A percentile compares a stretch with the other conserved stretches of the same genome.
Evolutionary conservation across 2,888 invertebrate genomes (phyloP).

Genomic region (Nomada flava): DNA sequence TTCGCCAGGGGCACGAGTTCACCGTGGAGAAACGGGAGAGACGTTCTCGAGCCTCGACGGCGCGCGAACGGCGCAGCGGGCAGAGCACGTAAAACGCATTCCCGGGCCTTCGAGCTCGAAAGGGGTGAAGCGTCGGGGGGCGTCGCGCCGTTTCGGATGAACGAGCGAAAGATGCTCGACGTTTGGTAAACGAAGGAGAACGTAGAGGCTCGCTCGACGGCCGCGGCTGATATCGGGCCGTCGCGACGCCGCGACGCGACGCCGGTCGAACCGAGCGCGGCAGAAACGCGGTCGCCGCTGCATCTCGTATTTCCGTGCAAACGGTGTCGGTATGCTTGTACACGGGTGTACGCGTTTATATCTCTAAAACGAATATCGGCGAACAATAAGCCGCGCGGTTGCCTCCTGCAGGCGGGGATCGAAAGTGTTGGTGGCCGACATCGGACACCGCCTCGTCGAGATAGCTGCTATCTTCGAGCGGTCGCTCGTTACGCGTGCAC

Average conservation of each 20-base stretch:
- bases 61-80: not conserved
- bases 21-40: not conserved
- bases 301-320: slow-evolving; percentile 70
- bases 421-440: slow-evolving; percentile 74
- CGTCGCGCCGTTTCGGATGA: too few relatives aligned
- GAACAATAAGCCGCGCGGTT: slow-evolving; percentile 73
- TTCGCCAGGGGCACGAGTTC: slow-evolving; percentile 47
- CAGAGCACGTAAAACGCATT: too few relatives aligned
- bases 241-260: not conserved
- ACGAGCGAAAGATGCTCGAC: too few relatives aligned
- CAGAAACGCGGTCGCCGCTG: slow-evolving; percentile 38
- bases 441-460: slow-evolving; percentile 72
- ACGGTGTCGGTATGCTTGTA: slow-evolving; percentile 62
- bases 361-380: slow-evolving; percentile 72
- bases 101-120: too few relatives aligned
- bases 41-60: not conserved
- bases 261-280: slow-evolving; percentile 33
- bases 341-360: slow-evolving; percentile 7
- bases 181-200: too few relatives aligned
- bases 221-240: not conserved
- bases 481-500: slow-evolving; percentile 49
- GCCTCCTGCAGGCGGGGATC: slow-evolving; percentile 56
- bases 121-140: too few relatives aligned
- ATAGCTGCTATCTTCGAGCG: slow-evolving; percentile 74
- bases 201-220: too few relatives aligned